Conservation (phyloP, 2,888 invertebrate species). For the Mesorhabditis sp. region DNA sequence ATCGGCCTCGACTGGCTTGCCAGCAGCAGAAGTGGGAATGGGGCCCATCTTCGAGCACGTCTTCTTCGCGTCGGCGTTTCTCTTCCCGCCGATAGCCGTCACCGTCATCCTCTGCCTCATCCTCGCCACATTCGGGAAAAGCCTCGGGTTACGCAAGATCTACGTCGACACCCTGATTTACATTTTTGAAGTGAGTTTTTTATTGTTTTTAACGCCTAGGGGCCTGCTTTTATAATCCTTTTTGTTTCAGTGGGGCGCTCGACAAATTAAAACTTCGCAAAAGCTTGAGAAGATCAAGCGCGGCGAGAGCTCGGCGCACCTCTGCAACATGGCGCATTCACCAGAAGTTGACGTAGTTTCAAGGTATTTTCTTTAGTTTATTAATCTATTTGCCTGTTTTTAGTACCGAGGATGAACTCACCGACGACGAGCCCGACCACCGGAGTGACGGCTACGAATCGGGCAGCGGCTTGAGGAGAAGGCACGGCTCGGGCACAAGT, state of each 20-base stretch:
- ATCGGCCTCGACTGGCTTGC: background rate
- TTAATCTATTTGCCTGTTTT: background rate
- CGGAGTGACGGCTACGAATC: conserved; percentile 14
- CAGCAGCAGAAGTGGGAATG: conserved; percentile 19
- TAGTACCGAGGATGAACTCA: conserved; percentile 21
- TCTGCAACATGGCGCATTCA: background rate
- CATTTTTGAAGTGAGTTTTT: conserved; percentile 81
- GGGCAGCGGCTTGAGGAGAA: conserved; percentile 12
- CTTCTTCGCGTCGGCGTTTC: conserved; percentile 29
- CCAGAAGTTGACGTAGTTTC: background rate
- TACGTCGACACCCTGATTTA: conserved; percentile 82
- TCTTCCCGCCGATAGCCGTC: conserved; percentile 57
- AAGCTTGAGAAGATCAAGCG: conserved; percentile 27
- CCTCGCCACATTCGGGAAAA: conserved; percentile 85
- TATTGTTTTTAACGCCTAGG: background rate
- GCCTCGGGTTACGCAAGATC: conserved; percentile 79
- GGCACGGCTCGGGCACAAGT: conserved; percentile 27
- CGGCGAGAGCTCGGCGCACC: conserved; percentile 21
- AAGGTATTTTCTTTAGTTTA: background rate
- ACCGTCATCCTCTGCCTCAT: conserved; percentile 68
- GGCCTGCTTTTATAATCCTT: background rate
- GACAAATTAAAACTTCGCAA: conserved; percentile 46
- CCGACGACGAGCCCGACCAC: conserved; percentile 18
- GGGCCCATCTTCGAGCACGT: conserved; percentile 30
- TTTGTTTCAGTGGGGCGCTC: conserved; percentile 53